Base-by-base conservation (phyloP, 2,888 invertebrate species). In the Cephus runcator region DNA sequence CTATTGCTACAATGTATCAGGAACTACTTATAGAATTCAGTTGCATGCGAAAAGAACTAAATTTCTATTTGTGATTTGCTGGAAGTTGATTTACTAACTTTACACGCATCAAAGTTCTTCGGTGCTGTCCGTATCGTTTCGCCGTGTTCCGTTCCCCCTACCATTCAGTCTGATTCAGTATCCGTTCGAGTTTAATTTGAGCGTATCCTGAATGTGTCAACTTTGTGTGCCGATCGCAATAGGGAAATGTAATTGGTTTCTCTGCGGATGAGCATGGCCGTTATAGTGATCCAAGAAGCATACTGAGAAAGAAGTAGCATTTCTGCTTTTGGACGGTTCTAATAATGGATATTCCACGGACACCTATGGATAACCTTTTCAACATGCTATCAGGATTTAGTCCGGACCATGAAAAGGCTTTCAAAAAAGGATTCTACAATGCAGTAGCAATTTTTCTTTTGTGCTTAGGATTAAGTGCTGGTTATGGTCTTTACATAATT, bases 381-480 rank as follows among this genome's bases (percentile, higher is more conserved):
- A 95, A 94, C 88, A 94, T 95, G 83, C 93, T 95, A 82, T 94
- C 94, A 79, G 94, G 94, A 79, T 90, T 96, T 83, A 95, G 96
- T 23, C 94, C 95, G 85, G 96, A 95, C 69, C 96, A 97, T 87
- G 97, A 97, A 91, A 97, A 97, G 91, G 96, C 97, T n/a, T 93
- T 97, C 89, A 97, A 97, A 92, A 96, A 97, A 92, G 97, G 97
- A n/a, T 94, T 97, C 86, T 97, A 97, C 91, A 97, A 97, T 92
- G 96, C 97, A 9, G 94, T 96, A 80, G 97, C 97, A n/a, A 92
- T 97, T 77, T 94, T 97, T 85, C 93, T 97, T 83, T 92, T 97
- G 81, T 92, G 94, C 73, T 90, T 96, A 75, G 94, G 94, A 84
- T 94, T 94, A 88, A 94, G 94, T 69, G 96, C 96, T 30, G 93